These are phyloP conservation scores for Pammene fasciana DNA, from an alignment of 2,888 invertebrate genomes.

Conservation along the genomic window DNA sequence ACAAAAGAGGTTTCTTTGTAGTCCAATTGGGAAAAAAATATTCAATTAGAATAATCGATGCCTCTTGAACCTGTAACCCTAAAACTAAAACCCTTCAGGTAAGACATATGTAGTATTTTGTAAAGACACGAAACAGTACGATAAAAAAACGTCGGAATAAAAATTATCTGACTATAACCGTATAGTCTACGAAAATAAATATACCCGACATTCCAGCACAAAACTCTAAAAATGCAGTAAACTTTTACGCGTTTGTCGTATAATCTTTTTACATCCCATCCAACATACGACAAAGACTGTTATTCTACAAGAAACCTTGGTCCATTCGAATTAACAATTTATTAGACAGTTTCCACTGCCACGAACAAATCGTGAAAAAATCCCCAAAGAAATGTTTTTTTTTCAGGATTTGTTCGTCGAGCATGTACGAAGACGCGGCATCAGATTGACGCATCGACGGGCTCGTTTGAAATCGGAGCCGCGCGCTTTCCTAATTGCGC, in stretches of 20 bases:
- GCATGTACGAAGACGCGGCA: neutral
- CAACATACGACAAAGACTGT: neutral
- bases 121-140: too few species aligned
- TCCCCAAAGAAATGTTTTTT: too few species aligned
- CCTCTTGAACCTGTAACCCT: too few species aligned
- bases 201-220: constrained; percentile 24
- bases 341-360: too few species aligned
- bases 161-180: constrained; percentile 12
- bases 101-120: too few species aligned
- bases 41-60: too few species aligned
- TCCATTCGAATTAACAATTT: neutral
- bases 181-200: constrained; percentile 11
- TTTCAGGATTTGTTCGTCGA: neutral
- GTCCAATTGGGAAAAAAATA: too few species aligned
- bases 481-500: constrained; percentile 73
- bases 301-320: neutral
- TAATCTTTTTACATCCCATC: neutral
- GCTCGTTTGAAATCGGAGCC: constrained; percentile 67
- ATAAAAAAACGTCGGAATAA: neutral
- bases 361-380: too few species aligned
- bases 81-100: too few species aligned
- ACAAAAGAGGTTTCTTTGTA: too few species aligned
- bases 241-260: constrained; percentile 7
- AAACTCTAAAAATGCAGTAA: constrained; percentile 35
- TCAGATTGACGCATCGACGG: constrained; percentile 22